phyloP scores from a whole-genome alignment of 2,888 invertebrate genomes.

The Phanerotoma sp. region DNA sequence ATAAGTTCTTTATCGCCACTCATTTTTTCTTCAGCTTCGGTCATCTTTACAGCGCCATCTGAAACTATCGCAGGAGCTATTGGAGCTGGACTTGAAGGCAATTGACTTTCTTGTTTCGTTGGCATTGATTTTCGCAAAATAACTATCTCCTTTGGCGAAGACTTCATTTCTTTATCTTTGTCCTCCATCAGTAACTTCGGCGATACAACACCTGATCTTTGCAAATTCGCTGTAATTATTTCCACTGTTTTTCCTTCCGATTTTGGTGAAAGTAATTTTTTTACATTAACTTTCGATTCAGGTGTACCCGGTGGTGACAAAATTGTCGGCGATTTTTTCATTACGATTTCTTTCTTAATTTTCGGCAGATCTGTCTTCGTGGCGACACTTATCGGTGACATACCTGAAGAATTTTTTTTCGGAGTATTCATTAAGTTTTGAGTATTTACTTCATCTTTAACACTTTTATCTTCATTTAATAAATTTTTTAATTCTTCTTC shows the following conservation, averaged over 20 bases:
- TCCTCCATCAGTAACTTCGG: slow-evolving; percentile 60
- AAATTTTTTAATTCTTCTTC: slow-evolving; percentile 49
- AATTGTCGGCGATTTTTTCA: background rate
- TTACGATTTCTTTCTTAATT: background rate
- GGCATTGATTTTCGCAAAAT: slow-evolving; percentile 61
- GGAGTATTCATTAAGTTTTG: background rate
- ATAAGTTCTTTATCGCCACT: slow-evolving; percentile 59
- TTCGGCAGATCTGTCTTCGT: background rate
- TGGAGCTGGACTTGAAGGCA: background rate
- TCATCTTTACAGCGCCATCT: background rate
- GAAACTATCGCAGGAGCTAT: background rate
- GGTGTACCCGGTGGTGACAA: background rate
- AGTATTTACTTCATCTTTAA: slow-evolving; percentile 19
- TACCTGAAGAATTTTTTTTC: slow-evolving; percentile 14
- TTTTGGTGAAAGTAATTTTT: background rate
- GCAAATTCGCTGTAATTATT: no score
- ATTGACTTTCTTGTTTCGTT: slow-evolving; percentile 58
- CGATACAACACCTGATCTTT: slow-evolving; percentile 55
- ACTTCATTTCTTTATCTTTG: slow-evolving; percentile 55
- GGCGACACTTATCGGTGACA: background rate
- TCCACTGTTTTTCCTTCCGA: background rate
- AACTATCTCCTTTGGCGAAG: slow-evolving; percentile 57
- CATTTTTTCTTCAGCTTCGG: background rate
- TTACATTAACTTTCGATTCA: background rate
- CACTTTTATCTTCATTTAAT: slow-evolving; percentile 44